These are phyloP conservation scores for Rhysida immarginata DNA, from an alignment of 1,140 invertebrate species.

Conservation along the genomic window DNA sequence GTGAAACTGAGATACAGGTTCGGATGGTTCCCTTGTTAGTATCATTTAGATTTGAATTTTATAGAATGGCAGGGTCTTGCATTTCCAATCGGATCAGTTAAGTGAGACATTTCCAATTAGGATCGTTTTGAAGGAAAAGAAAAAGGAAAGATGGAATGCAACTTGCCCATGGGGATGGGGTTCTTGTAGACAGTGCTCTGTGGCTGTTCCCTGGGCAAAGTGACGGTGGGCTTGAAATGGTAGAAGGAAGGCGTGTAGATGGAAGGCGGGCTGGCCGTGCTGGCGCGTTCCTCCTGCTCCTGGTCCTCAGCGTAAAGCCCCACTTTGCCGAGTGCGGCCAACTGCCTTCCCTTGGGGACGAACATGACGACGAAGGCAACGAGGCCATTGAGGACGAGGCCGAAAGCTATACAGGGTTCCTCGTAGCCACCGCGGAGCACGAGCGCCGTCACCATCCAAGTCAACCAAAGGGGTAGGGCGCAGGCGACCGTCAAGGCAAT, in stretches of 20 bases:
- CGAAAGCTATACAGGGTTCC: constrained; percentile 75
- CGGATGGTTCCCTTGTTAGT: too few relatives aligned
- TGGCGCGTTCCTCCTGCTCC: constrained; percentile 53
- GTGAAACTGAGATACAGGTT: too few relatives aligned
- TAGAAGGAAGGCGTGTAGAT: constrained; percentile 78
- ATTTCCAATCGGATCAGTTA: too few relatives aligned
- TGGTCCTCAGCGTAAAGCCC: constrained; percentile 60
- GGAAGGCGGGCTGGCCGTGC: constrained; percentile 41
- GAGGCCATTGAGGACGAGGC: constrained; percentile 60
- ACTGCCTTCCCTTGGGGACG: constrained; percentile 75
- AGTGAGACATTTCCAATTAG: too few relatives aligned
- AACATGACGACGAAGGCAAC: constrained; percentile 85
- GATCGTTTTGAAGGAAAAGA: too few relatives aligned
- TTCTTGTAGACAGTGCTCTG: constrained; percentile 13
- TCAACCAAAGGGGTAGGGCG: constrained; percentile 69
- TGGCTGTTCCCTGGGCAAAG: background rate
- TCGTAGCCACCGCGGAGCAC: constrained; percentile 44
- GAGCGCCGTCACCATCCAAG: constrained; percentile 52
- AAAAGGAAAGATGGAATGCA: too few relatives aligned
- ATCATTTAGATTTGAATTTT: too few relatives aligned
- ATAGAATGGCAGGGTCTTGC: too few relatives aligned
- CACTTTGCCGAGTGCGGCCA: constrained; percentile 65
- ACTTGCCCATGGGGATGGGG: constrained; percentile 13
- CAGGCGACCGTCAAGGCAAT: constrained; percentile 71
- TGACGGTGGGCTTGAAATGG: constrained; percentile 59